phyloP scores from a whole-genome alignment of 2,888 invertebrate genomes.

The Galerucella calmariensis region DNA sequence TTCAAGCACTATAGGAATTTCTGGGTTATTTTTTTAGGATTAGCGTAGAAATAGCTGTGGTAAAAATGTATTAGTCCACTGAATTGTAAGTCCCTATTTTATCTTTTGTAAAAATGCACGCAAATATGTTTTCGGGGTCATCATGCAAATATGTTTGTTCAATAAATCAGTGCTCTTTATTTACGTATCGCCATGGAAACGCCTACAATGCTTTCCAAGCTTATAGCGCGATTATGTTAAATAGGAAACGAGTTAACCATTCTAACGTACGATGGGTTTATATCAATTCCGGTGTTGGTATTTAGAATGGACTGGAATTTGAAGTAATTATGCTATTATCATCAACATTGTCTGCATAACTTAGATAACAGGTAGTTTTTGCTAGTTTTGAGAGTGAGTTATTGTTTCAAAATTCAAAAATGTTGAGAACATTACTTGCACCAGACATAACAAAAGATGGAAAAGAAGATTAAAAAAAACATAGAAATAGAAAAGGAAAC shows the following conservation, averaged over 20 bases:
- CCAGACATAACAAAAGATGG: too few species aligned
- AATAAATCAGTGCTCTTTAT: conserved; percentile 48
- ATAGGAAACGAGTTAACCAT: background rate
- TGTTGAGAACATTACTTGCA: too few species aligned
- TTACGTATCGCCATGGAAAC: conserved; percentile 43
- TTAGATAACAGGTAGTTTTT: conserved; percentile 23
- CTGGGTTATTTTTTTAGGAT: too few species aligned
- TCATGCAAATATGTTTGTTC: conserved; percentile 48
- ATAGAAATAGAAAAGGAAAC: too few species aligned
- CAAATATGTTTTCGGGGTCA: conserved; percentile 28
- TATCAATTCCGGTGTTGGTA: background rate
- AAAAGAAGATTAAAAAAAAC: too few species aligned
- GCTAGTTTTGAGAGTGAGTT: background rate
- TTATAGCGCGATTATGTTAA: background rate
- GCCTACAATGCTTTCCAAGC: conserved; percentile 15
- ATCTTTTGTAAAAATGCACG: conserved; percentile 17
- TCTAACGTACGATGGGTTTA: background rate
- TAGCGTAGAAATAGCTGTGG: too few species aligned
- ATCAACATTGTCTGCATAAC: background rate
- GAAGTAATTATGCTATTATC: conserved; percentile 16
- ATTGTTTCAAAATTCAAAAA: too few species aligned
- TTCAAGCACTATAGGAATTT: too few species aligned
- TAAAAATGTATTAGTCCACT: too few species aligned
- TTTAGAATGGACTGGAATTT: background rate
- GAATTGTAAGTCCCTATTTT: background rate